These are phyloP conservation scores for Drosophila ananassae DNA, from an alignment of 1,140 invertebrate genomes.

Conservation along the genomic window DNA sequence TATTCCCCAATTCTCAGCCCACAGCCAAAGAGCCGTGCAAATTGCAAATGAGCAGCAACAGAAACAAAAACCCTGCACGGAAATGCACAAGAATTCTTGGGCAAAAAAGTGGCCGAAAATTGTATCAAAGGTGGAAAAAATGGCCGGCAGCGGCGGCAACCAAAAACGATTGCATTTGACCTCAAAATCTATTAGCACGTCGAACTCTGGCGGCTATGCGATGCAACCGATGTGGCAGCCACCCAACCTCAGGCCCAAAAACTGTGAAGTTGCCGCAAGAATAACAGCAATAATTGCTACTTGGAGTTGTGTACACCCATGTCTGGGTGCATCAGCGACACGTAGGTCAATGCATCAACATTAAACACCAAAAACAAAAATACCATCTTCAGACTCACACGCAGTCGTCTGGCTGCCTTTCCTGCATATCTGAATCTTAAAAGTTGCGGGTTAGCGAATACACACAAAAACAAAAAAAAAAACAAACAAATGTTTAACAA, in stretches of 20 bases:
- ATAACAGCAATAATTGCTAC: constrained; percentile 47
- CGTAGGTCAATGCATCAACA: constrained; percentile 74
- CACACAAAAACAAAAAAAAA: constrained; percentile 1
- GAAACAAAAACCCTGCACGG: constrained; percentile 61
- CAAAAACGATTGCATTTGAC: constrained; percentile 71
- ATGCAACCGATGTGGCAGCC: constrained; percentile 62
- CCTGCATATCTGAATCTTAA: constrained; percentile 58
- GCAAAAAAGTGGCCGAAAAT: constrained; percentile 66
- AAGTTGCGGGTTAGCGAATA: constrained; percentile 13
- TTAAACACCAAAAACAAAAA: constrained; percentile 6
- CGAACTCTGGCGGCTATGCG: constrained; percentile 77
- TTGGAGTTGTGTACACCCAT: constrained; percentile 53
- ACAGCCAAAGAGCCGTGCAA: constrained; percentile 37
- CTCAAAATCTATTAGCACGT: constrained; percentile 83
- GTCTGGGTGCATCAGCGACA: constrained; percentile 75
- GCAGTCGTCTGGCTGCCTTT: constrained; percentile 42
- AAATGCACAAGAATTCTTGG: constrained; percentile 78
- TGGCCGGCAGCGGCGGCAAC: constrained; percentile 17
- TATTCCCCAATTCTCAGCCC: constrained; percentile 17
- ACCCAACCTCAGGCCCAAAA: constrained; percentile 60
- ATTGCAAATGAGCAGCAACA: constrained; percentile 69
- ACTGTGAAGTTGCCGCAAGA: constrained; percentile 66
- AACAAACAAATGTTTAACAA: constrained; percentile 32
- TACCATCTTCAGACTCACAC: constrained; percentile 18
- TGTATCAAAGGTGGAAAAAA: constrained; percentile 63